These are phyloP conservation scores for Polymixis lichenea DNA, from an alignment of 2,888 invertebrate genomes.

Conservation along the genomic window DNA sequence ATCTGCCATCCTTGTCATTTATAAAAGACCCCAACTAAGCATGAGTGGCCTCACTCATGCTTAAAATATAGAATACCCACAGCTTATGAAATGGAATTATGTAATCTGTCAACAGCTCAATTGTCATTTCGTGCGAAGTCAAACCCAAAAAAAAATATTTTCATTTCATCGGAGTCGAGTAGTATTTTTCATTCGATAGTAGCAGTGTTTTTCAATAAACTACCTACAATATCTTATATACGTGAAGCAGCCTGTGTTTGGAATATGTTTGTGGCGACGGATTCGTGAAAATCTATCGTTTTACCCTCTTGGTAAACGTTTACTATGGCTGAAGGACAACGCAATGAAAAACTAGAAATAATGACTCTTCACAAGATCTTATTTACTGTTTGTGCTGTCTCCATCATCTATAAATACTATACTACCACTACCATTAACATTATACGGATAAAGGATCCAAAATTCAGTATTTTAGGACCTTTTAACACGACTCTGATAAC, in stretches of 20 bases:
- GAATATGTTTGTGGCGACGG: constrained; percentile 20
- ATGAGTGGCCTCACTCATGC: no score
- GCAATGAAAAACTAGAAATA: constrained; percentile 71
- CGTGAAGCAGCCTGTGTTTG: neutral
- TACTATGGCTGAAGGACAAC: constrained; percentile 70
- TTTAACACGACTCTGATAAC: constrained; percentile 66
- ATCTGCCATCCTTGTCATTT: neutral
- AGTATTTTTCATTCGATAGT: neutral
- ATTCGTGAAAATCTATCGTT: neutral
- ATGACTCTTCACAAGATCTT: constrained; percentile 71
- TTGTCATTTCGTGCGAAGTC: no score
- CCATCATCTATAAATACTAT: constrained; percentile 73
- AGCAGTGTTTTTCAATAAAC: no score
- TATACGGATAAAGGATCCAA: constrained; percentile 72
- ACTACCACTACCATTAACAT: constrained; percentile 53
- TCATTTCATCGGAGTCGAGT: neutral
- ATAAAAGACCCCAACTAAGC: neutral
- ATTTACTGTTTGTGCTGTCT: constrained; percentile 65
- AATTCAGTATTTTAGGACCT: constrained; percentile 76
- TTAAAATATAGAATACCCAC: neutral
- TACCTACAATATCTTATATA: neutral
- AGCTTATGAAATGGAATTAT: no score
- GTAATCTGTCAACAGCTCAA: no score
- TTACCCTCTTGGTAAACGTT: neutral
- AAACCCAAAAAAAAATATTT: no score